Evolutionary conservation across 2,113 vertebrate species (phyloP).

Genomic region (Phylloscopus trochilus): DNA sequence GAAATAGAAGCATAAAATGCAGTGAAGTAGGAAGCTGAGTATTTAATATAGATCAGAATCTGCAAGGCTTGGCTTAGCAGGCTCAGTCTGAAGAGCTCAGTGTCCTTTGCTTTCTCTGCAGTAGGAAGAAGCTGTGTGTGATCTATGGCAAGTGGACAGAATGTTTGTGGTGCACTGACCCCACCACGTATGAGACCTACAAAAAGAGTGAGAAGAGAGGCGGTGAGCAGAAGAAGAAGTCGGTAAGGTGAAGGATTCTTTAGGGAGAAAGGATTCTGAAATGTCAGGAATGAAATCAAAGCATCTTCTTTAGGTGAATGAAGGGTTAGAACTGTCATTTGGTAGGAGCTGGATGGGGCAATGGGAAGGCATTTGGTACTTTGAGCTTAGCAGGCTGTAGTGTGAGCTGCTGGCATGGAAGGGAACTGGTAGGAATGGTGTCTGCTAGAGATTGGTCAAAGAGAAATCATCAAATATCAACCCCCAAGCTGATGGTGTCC

Average conservation of each 20-base stretch:
- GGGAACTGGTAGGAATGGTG: background rate
- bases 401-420: background rate
- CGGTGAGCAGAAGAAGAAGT: slow-evolving; percentile 77
- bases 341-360: background rate
- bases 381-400: background rate
- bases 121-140: slow-evolving; percentile 91
- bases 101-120: slow-evolving; percentile 39
- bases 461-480: background rate
- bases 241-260: slow-evolving; percentile 68
- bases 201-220: slow-evolving; percentile 86
- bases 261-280: background rate
- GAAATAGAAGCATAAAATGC: background rate
- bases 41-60: background rate
- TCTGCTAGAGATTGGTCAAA: background rate
- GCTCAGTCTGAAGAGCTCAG: background rate
- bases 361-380: background rate
- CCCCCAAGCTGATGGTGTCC: background rate
- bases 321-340: background rate
- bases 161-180: slow-evolving; percentile 90
- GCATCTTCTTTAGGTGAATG: background rate
- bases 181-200: slow-evolving; percentile 79
- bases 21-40: background rate
- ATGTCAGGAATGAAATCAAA: background rate
- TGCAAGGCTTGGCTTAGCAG: background rate
- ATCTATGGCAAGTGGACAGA: slow-evolving; percentile 99